phyloP scores from a whole-genome alignment of 2,888 invertebrate species.

The Mesodorylaimus sp. region DNA sequence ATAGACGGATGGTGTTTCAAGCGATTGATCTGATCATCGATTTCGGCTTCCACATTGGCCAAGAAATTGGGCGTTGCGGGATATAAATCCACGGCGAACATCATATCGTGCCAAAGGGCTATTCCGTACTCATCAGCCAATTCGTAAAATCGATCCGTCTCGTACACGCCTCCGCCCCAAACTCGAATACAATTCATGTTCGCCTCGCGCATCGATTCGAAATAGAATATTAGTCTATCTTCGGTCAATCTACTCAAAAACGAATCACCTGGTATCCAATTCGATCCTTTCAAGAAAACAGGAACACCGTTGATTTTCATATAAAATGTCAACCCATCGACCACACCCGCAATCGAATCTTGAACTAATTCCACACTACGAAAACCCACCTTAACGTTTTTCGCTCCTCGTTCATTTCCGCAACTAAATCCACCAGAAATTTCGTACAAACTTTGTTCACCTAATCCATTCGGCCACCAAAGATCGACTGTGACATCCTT shows the following conservation, averaged over 20 bases:
- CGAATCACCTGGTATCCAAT: conserved; percentile 72
- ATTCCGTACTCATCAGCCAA: conserved; percentile 70
- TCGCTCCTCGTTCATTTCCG: not conserved
- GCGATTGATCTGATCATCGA: conserved; percentile 53
- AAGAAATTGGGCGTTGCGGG: conserved; percentile 55
- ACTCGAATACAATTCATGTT: conserved; percentile 86
- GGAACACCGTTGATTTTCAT: conserved; percentile 65
- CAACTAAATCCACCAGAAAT: conserved; percentile 37
- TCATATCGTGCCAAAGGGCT: conserved; percentile 89
- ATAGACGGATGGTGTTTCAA: conserved; percentile 70
- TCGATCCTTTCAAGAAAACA: conserved; percentile 68
- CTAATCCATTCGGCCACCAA: conserved; percentile 95
- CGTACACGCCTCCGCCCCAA: conserved; percentile 96
- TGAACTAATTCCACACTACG: conserved; percentile 57
- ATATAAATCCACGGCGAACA: conserved; percentile 91
- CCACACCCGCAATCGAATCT: conserved; percentile 13
- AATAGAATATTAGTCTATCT: conserved; percentile 17
- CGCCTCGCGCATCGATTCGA: conserved; percentile 36
- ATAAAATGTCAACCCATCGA: conserved; percentile 50
- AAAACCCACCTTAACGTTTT: conserved; percentile 52
- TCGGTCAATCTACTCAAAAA: conserved; percentile 51
- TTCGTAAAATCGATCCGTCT: conserved; percentile 65
- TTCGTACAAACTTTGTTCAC: conserved; percentile 53
- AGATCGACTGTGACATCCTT: conserved; percentile 35
- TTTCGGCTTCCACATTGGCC: conserved; percentile 51